These are phyloP conservation scores for Harpagoxenus sublaevis DNA, from an alignment of 2,888 invertebrate genomes.

Conservation along the genomic window DNA sequence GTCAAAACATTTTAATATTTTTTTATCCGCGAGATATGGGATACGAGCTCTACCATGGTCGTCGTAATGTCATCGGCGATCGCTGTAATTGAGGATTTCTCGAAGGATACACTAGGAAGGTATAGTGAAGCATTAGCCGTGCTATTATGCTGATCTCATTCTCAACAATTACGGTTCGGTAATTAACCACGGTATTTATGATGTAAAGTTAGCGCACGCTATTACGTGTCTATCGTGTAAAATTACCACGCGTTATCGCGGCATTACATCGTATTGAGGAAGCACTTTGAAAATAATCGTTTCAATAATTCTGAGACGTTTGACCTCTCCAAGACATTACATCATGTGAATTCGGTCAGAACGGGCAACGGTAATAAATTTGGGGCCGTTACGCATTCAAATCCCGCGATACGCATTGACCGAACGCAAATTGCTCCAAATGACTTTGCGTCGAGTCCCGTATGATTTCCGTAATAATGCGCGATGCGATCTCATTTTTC, in stretches of 20 bases:
- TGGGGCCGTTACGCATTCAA: conserved; percentile 43
- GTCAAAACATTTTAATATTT: not conserved
- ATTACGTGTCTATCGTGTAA: not conserved
- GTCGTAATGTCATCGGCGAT: conserved; percentile 82
- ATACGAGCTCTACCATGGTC: conserved; percentile 79
- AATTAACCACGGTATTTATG: conserved; percentile 1
- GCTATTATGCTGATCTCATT: conserved; percentile 5
- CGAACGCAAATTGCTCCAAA: conserved; percentile 34
- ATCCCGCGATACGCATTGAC: conserved; percentile 28
- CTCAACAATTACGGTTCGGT: not conserved
- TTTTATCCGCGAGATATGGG: conserved; percentile 75
- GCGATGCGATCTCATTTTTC: conserved; percentile 31
- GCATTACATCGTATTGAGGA: not conserved
- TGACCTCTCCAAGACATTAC: not conserved
- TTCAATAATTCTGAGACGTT: not conserved
- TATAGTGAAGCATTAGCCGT: conserved; percentile 62
- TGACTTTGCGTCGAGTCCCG: conserved; percentile 27
- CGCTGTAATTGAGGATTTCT: conserved; percentile 82
- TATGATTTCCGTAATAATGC: conserved; percentile 19
- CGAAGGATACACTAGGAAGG: conserved; percentile 85
- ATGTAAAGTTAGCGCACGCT: not conserved
- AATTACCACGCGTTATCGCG: not conserved
- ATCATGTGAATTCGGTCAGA: conserved; percentile 25
- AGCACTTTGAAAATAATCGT: not conserved
- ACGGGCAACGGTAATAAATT: conserved; percentile 50